Base-by-base conservation (phyloP, 2,113 vertebrate species). In the Hippolais icterina region DNA sequence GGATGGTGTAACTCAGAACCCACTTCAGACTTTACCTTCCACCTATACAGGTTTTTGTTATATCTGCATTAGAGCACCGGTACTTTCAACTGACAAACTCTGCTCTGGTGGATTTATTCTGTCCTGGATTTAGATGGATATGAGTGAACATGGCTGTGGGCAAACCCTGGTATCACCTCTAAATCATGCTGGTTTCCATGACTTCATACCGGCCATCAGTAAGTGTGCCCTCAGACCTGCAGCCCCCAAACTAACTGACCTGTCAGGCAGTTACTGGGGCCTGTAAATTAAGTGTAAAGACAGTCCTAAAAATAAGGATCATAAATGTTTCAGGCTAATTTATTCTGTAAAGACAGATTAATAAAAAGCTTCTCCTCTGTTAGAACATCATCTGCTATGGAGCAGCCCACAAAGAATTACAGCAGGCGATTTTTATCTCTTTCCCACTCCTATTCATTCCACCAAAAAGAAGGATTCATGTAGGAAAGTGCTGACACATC, bases 401-500 rank as follows among this genome's bases (percentile, higher is more conserved):
- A 92, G 23, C 83, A 95, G 79, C 86, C 93, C 92, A 94, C 76
- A 95, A 82, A 93, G 86, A 94, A 90, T 95, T 92, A 92, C 24
- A 89, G 69, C 39, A 75, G 49, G 77, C 0, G 92, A 96, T 96
- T 92, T 96, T 97, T 95, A 97, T 97, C 93, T 90, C 88, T 92
- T 95, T 96, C 88, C 83, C 94, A 96, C 94, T 96, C 93, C 35
- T 96, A 96, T 56, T 90, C 69, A 82, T 94, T 93, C 76, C 53
- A 96, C 92, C 68, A 71, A 93, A 97, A 96, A 90, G 85, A 74
- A 92, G 90, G 86, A 97, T 96, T 95, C 80, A 82, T 92, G 88
- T 68, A 3, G 65, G 80, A 97, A 97, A 96, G 89, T 96, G 96
- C 96, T 97, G 96, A 97, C 96, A 95, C 72, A 95, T 95, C 27